phyloP scores from a whole-genome alignment of 2,797 vertebrate species.

The Ctenosaura bakeri region DNA sequence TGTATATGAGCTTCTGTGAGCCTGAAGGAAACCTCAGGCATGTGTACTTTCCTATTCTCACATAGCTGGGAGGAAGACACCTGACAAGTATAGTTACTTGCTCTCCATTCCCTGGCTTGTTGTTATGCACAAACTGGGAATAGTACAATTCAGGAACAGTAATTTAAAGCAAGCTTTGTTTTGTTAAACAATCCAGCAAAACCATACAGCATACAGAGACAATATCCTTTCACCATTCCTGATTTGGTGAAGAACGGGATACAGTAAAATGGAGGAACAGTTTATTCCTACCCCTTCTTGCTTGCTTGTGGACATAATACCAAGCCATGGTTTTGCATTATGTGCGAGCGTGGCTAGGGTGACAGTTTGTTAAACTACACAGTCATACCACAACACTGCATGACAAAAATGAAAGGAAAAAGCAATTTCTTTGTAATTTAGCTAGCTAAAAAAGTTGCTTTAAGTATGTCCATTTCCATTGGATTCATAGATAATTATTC shows the following conservation, averaged over 20 bases:
- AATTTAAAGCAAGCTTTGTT: neutral
- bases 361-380: neutral
- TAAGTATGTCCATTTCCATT: constrained; percentile 11
- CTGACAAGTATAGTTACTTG: neutral
- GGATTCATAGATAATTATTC: neutral
- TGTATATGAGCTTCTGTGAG: neutral
- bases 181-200: neutral
- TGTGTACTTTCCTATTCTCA: neutral
- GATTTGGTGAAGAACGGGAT: too few species aligned
- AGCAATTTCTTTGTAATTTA: constrained; percentile 16
- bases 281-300: too few species aligned
- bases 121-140: too few species aligned
- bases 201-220: too few species aligned
- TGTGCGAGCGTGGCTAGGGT: neutral
- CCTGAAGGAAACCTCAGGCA: neutral
- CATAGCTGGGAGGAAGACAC: neutral
- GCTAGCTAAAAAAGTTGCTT: constrained; percentile 8
- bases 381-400: too few species aligned
- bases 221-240: too few species aligned
- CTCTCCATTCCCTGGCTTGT: neutral
- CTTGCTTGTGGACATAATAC: neutral
- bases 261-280: too few species aligned
- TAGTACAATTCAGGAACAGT: neutral
- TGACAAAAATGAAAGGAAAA: neutral
- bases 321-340: neutral